These are phyloP conservation scores for Mastomys natalensis DNA, from an alignment of 2,113 vertebrate genomes.

Conservation along the genomic window DNA sequence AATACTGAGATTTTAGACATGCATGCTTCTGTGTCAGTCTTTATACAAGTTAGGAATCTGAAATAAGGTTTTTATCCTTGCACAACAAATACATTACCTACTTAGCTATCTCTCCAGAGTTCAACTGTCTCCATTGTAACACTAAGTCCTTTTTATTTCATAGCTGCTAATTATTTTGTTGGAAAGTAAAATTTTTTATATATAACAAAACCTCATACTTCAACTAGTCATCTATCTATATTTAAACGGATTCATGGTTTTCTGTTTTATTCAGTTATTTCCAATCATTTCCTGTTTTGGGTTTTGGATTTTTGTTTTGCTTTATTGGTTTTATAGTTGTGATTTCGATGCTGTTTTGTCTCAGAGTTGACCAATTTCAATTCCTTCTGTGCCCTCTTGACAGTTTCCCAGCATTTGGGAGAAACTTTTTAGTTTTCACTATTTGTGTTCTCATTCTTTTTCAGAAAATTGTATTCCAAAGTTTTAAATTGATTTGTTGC, in stretches of 20 bases:
- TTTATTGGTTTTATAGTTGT: not conserved
- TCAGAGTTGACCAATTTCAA: not conserved
- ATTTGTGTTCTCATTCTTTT: not conserved
- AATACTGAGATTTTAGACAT: not conserved
- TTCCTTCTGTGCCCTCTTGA: not conserved
- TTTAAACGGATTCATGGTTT: not conserved
- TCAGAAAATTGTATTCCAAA: not conserved
- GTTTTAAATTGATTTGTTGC: not conserved
- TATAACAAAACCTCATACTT: not conserved
- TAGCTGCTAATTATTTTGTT: not conserved
- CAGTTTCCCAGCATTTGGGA: not conserved
- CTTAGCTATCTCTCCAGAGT: accelerated
- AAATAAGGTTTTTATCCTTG: not conserved
- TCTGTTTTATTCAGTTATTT: not conserved
- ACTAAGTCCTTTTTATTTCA: not conserved
- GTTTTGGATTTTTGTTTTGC: not conserved
- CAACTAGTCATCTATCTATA: not conserved
- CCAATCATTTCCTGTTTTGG: not conserved
- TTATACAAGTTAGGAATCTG: not conserved
- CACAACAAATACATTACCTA: not conserved
- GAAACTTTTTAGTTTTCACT: not conserved
- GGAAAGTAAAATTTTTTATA: not conserved
- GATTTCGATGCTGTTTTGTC: not conserved
- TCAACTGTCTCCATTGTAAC: not conserved
- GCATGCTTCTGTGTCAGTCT: not conserved